phyloP scores from a whole-genome alignment of 2,888 invertebrate genomes.

The Cheiracanthium punctorium region DNA sequence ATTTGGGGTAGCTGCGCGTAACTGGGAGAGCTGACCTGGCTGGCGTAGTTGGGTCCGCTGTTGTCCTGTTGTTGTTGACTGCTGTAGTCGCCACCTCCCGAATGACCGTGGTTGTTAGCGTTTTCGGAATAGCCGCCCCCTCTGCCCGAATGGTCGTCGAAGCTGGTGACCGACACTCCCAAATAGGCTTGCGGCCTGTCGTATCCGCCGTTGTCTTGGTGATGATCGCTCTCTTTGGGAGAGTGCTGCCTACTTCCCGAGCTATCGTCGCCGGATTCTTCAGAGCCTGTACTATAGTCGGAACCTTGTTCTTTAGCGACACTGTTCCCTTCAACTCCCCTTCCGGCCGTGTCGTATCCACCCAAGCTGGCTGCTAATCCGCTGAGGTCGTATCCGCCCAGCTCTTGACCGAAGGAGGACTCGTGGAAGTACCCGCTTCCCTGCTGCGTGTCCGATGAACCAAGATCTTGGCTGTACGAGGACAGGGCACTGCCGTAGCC shows the following conservation, averaged over 20 bases:
- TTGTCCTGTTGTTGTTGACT: slow-evolving; percentile 21
- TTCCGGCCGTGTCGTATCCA: slow-evolving; percentile 36
- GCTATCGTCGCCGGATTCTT: background rate
- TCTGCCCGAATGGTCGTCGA: slow-evolving; percentile 47
- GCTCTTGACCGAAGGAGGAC: slow-evolving; percentile 6
- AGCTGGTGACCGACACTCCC: slow-evolving; percentile 50
- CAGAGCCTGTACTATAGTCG: slow-evolving; percentile 8
- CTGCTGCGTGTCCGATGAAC: slow-evolving; percentile 22
- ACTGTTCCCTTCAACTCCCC: slow-evolving; percentile 27
- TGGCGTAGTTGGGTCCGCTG: background rate
- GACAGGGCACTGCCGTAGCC: slow-evolving; percentile 27
- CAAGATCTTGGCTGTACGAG: slow-evolving; percentile 48
- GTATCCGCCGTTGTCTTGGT: background rate
- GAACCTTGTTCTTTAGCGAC: background rate
- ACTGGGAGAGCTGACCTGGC: slow-evolving; percentile 18
- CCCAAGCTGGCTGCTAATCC: background rate
- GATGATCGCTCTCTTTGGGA: background rate
- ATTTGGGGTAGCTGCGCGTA: slow-evolving; percentile 28
- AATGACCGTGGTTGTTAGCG: background rate
- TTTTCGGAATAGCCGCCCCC: slow-evolving; percentile 36
- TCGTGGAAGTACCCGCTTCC: slow-evolving; percentile 2
- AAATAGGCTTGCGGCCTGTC: slow-evolving; percentile 27
- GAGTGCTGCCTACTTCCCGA: background rate
- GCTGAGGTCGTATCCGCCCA: background rate
- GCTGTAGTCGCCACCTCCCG: slow-evolving; percentile 5